A percentile compares a stretch with the other conserved stretches of the same genome.
Evolutionary conservation across 1,140 invertebrate genomes (phyloP).

Genomic region (Lamellibrachia luymesi): DNA sequence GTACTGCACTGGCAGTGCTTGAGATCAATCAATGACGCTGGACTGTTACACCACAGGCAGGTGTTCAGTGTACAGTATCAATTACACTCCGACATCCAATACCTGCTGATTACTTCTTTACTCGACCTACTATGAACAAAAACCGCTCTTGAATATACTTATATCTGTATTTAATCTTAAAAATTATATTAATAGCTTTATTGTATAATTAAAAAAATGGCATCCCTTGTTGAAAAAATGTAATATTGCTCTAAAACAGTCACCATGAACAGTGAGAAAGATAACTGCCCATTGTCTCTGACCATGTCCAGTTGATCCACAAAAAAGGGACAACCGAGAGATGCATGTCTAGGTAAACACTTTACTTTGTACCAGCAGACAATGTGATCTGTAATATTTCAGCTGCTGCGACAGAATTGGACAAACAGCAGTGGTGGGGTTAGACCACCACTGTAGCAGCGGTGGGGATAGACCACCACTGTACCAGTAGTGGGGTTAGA

Average conservation of each 20-base stretch:
- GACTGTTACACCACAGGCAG: not conserved
- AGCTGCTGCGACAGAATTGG: not conserved
- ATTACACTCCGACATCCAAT: not conserved
- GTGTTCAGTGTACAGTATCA: not conserved
- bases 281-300: not conserved
- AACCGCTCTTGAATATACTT: not conserved
- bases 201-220: not conserved
- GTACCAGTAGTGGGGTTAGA: too few relatives aligned
- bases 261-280: not conserved
- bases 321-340: not conserved
- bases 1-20: not conserved
- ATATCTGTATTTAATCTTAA: not conserved
- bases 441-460: not conserved
- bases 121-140: not conserved
- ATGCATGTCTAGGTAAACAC: not conserved
- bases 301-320: not conserved
- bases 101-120: not conserved
- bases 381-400: not conserved
- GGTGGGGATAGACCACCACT: too few relatives aligned
- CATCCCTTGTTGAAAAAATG: not conserved
- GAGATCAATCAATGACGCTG: not conserved
- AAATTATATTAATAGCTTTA: not conserved
- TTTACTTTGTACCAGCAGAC: not conserved
- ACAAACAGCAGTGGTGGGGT: not conserved
- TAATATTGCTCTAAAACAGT: not conserved